phyloP scores from a whole-genome alignment of 1,140 invertebrate species.

The Lasaia peninsularis region DNA sequence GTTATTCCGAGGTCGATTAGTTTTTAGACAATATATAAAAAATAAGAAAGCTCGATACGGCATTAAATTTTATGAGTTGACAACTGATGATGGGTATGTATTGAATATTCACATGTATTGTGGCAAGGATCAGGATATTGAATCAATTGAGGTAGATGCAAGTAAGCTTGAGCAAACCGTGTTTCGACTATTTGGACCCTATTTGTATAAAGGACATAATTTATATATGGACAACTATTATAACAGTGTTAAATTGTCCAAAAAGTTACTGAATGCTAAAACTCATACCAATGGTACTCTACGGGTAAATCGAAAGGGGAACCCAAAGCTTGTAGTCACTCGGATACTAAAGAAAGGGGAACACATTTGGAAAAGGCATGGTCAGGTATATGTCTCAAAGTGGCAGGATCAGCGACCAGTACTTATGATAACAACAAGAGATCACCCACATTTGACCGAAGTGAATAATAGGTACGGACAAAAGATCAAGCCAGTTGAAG shows the following conservation, averaged over 20 bases:
- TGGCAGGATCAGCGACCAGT: slow-evolving; percentile 14
- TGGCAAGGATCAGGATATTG: slow-evolving; percentile 13
- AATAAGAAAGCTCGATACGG: slow-evolving; percentile 44
- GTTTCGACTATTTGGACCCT: slow-evolving; percentile 5
- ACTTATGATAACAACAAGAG: slow-evolving; percentile 7
- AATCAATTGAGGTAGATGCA: neutral
- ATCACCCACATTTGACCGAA: slow-evolving; percentile 1
- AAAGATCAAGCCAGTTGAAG: slow-evolving; percentile 2
- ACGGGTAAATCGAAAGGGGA: slow-evolving; percentile 1
- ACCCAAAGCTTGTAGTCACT: neutral
- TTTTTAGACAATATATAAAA: slow-evolving; percentile 52
- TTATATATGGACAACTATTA: slow-evolving; percentile 18
- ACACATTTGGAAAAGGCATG: neutral
- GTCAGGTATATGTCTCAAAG: slow-evolving; percentile 7
- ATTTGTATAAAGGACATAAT: slow-evolving; percentile 17
- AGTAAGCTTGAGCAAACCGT: neutral
- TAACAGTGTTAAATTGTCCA: slow-evolving; percentile 1
- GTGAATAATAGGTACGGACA: slow-evolving; percentile 1
- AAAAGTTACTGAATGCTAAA: neutral
- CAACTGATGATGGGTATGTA: slow-evolving; percentile 12
- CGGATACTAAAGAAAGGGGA: slow-evolving; percentile 12
- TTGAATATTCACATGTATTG: slow-evolving; percentile 20
- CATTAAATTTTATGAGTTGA: slow-evolving; percentile 43
- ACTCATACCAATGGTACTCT: neutral
- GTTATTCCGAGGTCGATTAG: slow-evolving; percentile 45